phyloP scores from a whole-genome alignment of 2,888 invertebrate genomes.

The Euproctis similis region DNA sequence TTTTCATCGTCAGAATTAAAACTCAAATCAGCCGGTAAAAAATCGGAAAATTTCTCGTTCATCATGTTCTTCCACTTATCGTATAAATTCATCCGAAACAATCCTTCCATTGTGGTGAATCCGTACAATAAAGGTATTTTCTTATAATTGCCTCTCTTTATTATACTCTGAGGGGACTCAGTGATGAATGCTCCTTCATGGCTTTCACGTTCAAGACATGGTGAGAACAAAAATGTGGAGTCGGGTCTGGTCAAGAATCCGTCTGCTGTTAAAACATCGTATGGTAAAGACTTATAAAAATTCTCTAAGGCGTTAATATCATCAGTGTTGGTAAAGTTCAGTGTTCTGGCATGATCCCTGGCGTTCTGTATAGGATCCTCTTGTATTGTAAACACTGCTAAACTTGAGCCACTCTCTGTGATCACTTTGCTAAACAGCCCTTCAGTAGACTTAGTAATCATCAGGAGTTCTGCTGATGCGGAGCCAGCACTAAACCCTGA shows the following conservation, averaged over 20 bases:
- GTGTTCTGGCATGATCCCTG: conserved; percentile 21
- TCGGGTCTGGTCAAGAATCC: conserved; percentile 16
- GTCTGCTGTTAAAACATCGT: conserved; percentile 21
- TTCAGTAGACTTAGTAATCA: conserved; percentile 18
- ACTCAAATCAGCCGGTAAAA: conserved; percentile 38
- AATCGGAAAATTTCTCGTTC: conserved; percentile 37
- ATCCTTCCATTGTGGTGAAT: conserved; percentile 36
- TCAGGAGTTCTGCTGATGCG: conserved; percentile 26
- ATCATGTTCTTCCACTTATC: conserved; percentile 21
- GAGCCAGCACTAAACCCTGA: conserved; percentile 33
- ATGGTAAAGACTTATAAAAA: conserved; percentile 33
- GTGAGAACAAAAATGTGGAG: conserved; percentile 22
- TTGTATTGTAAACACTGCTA: conserved; percentile 23
- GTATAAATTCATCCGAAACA: conserved; percentile 15
- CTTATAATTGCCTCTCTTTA: conserved; percentile 31
- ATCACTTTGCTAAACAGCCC: conserved; percentile 36
- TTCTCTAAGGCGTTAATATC: conserved; percentile 34
- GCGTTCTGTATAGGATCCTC: conserved; percentile 35
- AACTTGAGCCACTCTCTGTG: conserved; percentile 31
- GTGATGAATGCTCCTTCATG: conserved; percentile 31
- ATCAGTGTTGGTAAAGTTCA: conserved; percentile 28
- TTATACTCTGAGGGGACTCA: conserved; percentile 32
- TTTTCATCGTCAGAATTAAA: conserved; percentile 32
- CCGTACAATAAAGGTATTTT: conserved; percentile 41
- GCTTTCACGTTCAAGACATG: conserved; percentile 25